A percentile compares a stretch with the other conserved stretches of the same genome.
Conservation (phyloP, 1,140 invertebrate genomes). For the Radopholus similis region DNA sequence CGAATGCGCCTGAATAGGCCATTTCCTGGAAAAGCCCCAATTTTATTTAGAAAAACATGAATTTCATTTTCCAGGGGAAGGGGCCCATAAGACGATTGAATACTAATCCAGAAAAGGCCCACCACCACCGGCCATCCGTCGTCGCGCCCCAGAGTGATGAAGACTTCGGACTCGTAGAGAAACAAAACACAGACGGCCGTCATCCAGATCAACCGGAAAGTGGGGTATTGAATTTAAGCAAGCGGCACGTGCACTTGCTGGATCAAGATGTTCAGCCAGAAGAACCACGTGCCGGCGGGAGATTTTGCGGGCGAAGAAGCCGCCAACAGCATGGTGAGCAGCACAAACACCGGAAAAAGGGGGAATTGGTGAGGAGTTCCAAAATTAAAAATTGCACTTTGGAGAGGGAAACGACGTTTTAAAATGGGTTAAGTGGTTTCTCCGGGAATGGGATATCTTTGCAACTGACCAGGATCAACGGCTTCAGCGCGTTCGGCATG, state of each 20-base stretch:
- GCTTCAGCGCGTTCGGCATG: conserved; percentile 25
- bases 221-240: neutral
- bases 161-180: conserved; percentile 31
- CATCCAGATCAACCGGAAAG: conserved; percentile 34
- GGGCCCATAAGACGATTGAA: neutral
- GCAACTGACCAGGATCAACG: conserved; percentile 21
- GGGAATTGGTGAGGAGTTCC: neutral
- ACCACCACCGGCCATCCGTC: conserved; percentile 39
- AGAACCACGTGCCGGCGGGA: conserved; percentile 34
- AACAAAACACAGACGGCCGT: conserved; percentile 25
- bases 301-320: neutral
- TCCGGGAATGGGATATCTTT: neutral
- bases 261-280: conserved; percentile 41
- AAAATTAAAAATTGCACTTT: neutral
- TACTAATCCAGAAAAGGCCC: conserved; percentile 1
- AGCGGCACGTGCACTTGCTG: neutral
- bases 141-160: conserved; percentile 13
- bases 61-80: neutral
- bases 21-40: conserved; percentile 38
- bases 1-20: conserved; percentile 34
- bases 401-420: neutral
- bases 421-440: neutral
- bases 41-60: too few species aligned
- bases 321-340: conserved; percentile 25
- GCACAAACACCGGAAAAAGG: conserved; percentile 15